Evolutionary conservation across 2,113 vertebrate genomes (phyloP), one percentile per base, ranked within the genome.

Genomic region (Lethenteron camtschaticum): DNA sequence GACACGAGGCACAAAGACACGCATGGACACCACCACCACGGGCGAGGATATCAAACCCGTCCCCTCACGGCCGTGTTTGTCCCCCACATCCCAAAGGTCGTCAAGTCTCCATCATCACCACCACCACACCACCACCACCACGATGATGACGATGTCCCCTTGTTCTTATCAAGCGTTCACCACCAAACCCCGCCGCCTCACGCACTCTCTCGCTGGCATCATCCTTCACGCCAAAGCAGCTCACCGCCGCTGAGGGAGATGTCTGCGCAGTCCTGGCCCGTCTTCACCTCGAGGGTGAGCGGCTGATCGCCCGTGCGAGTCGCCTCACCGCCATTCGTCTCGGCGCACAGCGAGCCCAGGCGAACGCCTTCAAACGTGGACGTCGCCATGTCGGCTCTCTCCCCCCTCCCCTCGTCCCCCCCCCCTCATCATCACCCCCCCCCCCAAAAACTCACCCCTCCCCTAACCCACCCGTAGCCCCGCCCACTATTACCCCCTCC

Each of bases 251-350:
- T 24, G 11, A 66, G 63, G 9, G 63, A 66, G n/a, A 66, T 66
- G n/a, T 66, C 63, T 16, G 63, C 63, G 24, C n/a, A n/a, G 63
- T 66, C 63, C 24, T 66, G 63, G 8, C n/a, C n/a, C n/a, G 63
- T 66, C 63, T 66, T 66, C 63, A 66, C 63, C 63, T 66, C 63
- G n/a, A 66, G 24, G n/a, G 63, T 66, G 10, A 66, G 63, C n/a
- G 24, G n/a, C 24, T 24, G 63, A 9, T 66, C 63, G n/a, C 41
- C 41, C 41, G 41, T 41, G 41, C 41, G 41, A 16, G 63, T 66
- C 24, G 63, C 63, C 8, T n/a, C n/a, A 1, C 63, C 63, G 63
- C n/a, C 63, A 24, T 16, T 16, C 24, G 10, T 66, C 63, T 24
- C 24, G 63, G 63, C 63, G 10, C 9, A 24, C n/a, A 66, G 63